Evolutionary conservation across 2,888 invertebrate genomes (phyloP).

Genomic region (Baronia brevicornis): DNA sequence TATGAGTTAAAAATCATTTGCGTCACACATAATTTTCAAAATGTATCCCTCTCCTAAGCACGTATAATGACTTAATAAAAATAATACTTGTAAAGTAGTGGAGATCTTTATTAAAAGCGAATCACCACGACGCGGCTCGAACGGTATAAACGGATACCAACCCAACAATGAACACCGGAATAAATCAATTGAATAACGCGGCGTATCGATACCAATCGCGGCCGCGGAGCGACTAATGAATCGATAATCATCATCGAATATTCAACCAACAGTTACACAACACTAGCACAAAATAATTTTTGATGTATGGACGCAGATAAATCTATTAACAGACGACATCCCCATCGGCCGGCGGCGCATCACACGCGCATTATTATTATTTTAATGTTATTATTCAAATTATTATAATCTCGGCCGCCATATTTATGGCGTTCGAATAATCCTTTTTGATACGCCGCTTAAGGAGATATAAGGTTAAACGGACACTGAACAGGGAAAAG

Average conservation of each 20-base stretch:
- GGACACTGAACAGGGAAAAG: constrained; percentile 19
- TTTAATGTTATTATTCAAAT: constrained; percentile 72
- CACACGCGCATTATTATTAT: constrained; percentile 58
- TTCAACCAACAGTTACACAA: constrained; percentile 34
- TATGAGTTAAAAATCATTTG: no score
- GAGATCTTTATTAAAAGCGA: no score
- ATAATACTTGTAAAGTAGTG: no score
- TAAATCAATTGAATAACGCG: constrained; percentile 14
- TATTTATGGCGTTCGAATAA: constrained; percentile 64
- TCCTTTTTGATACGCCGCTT: constrained; percentile 69
- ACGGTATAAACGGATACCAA: constrained; percentile 3
- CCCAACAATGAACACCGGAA: constrained; percentile 4
- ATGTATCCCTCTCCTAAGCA: no score
- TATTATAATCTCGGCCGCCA: constrained; percentile 64
- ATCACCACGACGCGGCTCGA: constrained; percentile 1
- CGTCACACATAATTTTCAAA: no score
- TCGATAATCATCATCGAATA: constrained; percentile 39
- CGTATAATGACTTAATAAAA: no score
- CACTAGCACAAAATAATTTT: constrained; percentile 40
- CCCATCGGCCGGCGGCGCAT: constrained; percentile 42
- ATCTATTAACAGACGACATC: constrained; percentile 64
- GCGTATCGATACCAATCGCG: constrained; percentile 30
- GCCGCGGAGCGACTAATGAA: constrained; percentile 47
- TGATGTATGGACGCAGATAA: constrained; percentile 54
- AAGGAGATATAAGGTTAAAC: constrained; percentile 27